Conservation (phyloP, 2,888 invertebrate species). For the Mycalesis mineus region DNA sequence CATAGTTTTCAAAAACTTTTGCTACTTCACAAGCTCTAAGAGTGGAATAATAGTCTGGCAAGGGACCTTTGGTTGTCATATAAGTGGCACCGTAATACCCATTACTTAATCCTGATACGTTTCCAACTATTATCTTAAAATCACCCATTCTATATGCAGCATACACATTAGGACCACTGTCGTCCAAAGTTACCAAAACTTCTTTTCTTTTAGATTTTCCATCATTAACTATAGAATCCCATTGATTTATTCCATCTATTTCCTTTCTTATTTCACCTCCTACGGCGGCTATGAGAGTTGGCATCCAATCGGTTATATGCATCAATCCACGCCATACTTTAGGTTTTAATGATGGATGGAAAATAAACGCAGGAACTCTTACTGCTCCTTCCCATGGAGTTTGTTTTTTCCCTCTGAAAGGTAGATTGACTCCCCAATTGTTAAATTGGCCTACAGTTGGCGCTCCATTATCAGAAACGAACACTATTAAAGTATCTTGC, state of each 20-base stretch:
- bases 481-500: constrained; percentile 89
- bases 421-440: constrained; percentile 88
- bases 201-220: constrained; percentile 70
- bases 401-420: constrained; percentile 88
- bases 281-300: constrained; percentile 80
- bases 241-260: constrained; percentile 83
- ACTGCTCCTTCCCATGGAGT: constrained; percentile 92
- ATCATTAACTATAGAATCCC: constrained; percentile 79
- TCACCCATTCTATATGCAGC: constrained; percentile 79
- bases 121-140: constrained; percentile 81
- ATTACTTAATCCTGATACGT: constrained; percentile 60
- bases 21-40: constrained; percentile 51
- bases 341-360: constrained; percentile 79
- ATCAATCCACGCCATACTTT: constrained; percentile 80
- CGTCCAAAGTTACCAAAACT: constrained; percentile 77
- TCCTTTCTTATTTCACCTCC: constrained; percentile 50
- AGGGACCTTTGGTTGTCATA: constrained; percentile 46
- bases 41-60: constrained; percentile 54
- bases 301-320: constrained; percentile 91
- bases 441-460: constrained; percentile 85
- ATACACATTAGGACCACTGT: constrained; percentile 70
- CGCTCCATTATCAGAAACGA: constrained; percentile 93
- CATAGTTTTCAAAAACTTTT: constrained; percentile 50
- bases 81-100: constrained; percentile 58
- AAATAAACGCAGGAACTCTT: constrained; percentile 85